These are phyloP conservation scores for Seriola dumerili DNA, from an alignment of 2,113 vertebrate genomes.

Conservation along the genomic window DNA sequence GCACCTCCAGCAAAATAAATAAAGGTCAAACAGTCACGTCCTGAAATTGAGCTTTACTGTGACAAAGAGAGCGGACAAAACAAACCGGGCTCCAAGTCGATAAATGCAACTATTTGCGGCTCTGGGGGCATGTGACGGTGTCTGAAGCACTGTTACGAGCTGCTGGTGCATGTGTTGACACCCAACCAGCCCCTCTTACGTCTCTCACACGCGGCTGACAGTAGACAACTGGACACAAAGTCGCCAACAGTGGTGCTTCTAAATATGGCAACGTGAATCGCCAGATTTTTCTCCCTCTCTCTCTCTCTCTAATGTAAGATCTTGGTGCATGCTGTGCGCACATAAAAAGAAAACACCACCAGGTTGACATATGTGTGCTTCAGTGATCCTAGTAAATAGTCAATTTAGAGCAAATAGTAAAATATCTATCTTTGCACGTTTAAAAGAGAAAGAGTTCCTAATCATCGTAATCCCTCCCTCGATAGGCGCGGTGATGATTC, in stretches of 20 bases:
- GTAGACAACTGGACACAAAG: slow-evolving; percentile 66
- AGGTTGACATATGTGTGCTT: not conserved
- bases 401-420: not conserved
- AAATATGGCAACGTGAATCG: slow-evolving; percentile 75
- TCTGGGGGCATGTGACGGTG: not conserved
- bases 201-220: slow-evolving; percentile 55
- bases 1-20: not conserved
- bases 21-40: not conserved
- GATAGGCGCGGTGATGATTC: not conserved
- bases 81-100: not conserved
- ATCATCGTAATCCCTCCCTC: not conserved
- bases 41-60: not conserved
- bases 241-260: slow-evolving; percentile 68
- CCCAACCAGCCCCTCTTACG: slow-evolving; percentile 15
- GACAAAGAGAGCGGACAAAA: not conserved
- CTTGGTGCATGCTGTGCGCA: slow-evolving; percentile 10
- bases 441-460: not conserved
- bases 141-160: not conserved
- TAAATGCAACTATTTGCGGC: slow-evolving; percentile 14
- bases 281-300: slow-evolving; percentile 50
- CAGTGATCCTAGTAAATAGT: not conserved
- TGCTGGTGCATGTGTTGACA: slow-evolving; percentile 18
- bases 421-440: not conserved
- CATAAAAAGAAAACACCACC: not conserved
- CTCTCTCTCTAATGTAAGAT: slow-evolving; percentile 38